Base-by-base conservation (phyloP, 1,140 invertebrate genomes). In the Coenobita brevimanus region DNA sequence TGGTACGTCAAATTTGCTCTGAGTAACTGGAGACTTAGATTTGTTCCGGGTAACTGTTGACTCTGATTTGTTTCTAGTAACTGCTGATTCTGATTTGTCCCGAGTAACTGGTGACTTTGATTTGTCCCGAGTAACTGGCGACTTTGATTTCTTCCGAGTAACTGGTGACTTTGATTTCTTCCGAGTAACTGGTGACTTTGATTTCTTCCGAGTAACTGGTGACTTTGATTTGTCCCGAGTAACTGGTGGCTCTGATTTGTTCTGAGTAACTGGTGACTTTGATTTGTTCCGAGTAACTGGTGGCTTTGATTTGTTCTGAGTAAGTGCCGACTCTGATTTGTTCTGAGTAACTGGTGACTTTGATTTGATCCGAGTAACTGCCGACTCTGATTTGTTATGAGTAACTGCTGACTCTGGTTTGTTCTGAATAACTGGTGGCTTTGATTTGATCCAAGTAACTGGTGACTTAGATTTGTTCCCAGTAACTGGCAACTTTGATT, bases 381-480 rank as follows among this genome's bases (percentile, higher is more conserved):
- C 33, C 43, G 33, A 41, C 17, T 57, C 36, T 62, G 33, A 8
- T 50, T 50, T 50, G 46, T 8, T 50, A 6, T 8, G 46, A 6
- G 17, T 50, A 50, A 6, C 46, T 17, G 6, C 6, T n/a, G n/a
- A 17, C 17, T 6, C 17, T 6, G 6, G 6, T 50, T 50, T 50
- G 6, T 50, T 50, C 17, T 6, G 6, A 8, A 50, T 6, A 17
- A 17, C 46, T 50, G 46, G 46, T 50, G 17, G 17, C 6, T 17
- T 17, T n/a, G n/a, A n/a, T n/a, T n/a, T n/a, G n/a, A n/a, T n/a
- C n/a, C n/a, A n/a, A n/a, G n/a, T n/a, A n/a, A 85, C 41, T 15
- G 82, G 82, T 10, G 30, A 30, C 43, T 78, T 85, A 36, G 50
- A 50, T 30, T 64, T 84, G 15, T 36, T 71, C 64, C 30, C 54